Evolutionary conservation across 2,113 vertebrate genomes (phyloP).

Genomic region (Sinocyclocheilus anophthalmus): DNA sequence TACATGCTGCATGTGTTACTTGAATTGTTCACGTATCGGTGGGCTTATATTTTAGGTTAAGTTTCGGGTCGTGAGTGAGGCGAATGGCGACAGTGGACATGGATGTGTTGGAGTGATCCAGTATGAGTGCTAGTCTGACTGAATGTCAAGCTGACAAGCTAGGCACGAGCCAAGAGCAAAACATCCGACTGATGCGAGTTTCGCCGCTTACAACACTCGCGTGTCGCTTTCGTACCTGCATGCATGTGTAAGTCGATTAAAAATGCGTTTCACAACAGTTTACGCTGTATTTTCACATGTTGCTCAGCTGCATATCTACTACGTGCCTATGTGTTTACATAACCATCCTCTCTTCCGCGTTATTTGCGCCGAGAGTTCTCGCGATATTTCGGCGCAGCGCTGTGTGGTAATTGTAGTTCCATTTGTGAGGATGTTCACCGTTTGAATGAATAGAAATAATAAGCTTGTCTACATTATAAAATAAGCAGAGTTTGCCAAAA

Average conservation of each 20-base stretch:
- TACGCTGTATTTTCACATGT: background rate
- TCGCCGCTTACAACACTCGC: background rate
- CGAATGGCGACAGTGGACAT: constrained; percentile 61
- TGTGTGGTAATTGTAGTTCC: constrained; percentile 69
- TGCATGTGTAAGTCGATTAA: background rate
- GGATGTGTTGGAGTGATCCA: constrained; percentile 40
- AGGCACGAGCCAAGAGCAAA: background rate
- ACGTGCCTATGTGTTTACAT: constrained; percentile 68
- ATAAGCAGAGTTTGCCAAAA: background rate
- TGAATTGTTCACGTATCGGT: constrained; percentile 19
- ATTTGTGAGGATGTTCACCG: too few relatives aligned
- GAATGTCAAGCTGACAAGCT: constrained; percentile 12
- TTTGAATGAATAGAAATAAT: background rate
- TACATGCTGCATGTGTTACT: constrained; percentile 41
- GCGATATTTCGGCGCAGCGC: constrained; percentile 60
- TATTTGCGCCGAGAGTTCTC: constrained; percentile 63
- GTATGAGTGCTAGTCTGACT: constrained; percentile 27
- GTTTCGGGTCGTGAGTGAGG: constrained; percentile 46
- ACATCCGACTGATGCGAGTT: background rate
- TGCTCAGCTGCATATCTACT: constrained; percentile 12
- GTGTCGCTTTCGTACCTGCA: background rate
- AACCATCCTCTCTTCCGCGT: constrained; percentile 58
- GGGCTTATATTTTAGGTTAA: constrained; percentile 60
- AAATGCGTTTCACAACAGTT: constrained; percentile 13
- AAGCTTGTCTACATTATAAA: background rate